These are phyloP conservation scores for Dryobota labecula DNA, from an alignment of 2,888 invertebrate genomes.

Conservation along the genomic window DNA sequence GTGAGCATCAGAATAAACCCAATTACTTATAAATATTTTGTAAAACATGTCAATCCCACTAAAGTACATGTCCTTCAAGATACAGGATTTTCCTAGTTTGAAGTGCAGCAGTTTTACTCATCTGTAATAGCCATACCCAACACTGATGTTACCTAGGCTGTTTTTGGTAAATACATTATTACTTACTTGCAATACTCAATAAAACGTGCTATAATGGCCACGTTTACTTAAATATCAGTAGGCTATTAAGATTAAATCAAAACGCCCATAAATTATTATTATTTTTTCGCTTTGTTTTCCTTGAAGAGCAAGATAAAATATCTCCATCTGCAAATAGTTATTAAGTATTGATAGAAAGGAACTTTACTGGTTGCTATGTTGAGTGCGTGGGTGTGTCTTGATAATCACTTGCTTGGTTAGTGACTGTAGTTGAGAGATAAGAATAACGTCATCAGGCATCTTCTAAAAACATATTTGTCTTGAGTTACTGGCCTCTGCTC, in stretches of 20 bases:
- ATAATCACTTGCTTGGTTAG: conserved; percentile 76
- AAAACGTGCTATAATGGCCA: conserved; percentile 18
- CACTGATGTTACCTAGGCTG: too few relatives aligned
- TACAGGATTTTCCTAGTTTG: too few relatives aligned
- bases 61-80: too few relatives aligned
- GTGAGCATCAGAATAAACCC: too few relatives aligned
- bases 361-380: conserved; percentile 79
- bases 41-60: too few relatives aligned
- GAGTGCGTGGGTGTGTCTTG: conserved; percentile 87
- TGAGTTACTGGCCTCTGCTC: conserved; percentile 77
- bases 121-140: too few relatives aligned
- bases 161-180: too few relatives aligned
- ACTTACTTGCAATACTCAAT: background rate
- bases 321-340: conserved; percentile 46
- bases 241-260: conserved; percentile 13
- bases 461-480: conserved; percentile 88
- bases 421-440: conserved; percentile 77
- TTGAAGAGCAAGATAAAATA: conserved; percentile 27
- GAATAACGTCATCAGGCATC: conserved; percentile 78
- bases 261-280: conserved; percentile 4
- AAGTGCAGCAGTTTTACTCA: too few relatives aligned
- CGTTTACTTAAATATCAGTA: conserved; percentile 21
- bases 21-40: too few relatives aligned
- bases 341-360: conserved; percentile 43
- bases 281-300: conserved; percentile 20